Conservation (phyloP, 2,113 vertebrate species). For the Miniopterus natalensis region DNA sequence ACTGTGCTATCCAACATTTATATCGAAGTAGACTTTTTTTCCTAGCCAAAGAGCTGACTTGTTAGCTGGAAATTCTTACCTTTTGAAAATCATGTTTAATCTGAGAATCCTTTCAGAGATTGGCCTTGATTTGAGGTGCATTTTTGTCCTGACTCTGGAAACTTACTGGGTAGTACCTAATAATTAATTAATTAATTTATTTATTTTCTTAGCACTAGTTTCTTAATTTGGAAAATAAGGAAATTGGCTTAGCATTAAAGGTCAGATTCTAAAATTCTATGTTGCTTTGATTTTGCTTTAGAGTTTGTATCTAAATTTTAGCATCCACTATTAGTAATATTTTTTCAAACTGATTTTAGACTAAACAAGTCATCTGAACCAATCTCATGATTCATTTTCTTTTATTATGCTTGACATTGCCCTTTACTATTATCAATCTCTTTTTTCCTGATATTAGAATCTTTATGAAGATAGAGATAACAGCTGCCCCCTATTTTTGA, state of each 20-base stretch:
- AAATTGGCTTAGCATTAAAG: background rate
- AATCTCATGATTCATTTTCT: constrained; percentile 59
- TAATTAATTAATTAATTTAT: background rate
- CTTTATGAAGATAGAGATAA: constrained; percentile 60
- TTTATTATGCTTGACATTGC: constrained; percentile 37
- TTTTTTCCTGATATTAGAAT: constrained; percentile 60
- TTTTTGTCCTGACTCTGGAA: constrained; percentile 11
- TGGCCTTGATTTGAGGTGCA: background rate
- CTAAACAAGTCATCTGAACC: constrained; percentile 31
- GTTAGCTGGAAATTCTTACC: constrained; percentile 7
- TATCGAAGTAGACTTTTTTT: constrained; percentile 39
- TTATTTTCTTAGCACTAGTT: constrained; percentile 11
- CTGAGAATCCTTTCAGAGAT: constrained; percentile 26
- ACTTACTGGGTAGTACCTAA: constrained; percentile 15
- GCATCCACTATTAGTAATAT: background rate
- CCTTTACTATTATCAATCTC: background rate
- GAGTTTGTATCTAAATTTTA: constrained; percentile 47
- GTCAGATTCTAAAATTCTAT: constrained; percentile 46
- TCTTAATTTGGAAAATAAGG: constrained; percentile 61
- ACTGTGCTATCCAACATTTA: constrained; percentile 29
- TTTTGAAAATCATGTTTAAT: constrained; percentile 39
- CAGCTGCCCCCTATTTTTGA: constrained; percentile 49
- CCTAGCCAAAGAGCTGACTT: background rate
- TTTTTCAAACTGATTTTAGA: constrained; percentile 38
- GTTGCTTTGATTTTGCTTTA: constrained; percentile 54